Conservation (phyloP, 2,888 invertebrate species). For the Schizotus pectinicornis region DNA sequence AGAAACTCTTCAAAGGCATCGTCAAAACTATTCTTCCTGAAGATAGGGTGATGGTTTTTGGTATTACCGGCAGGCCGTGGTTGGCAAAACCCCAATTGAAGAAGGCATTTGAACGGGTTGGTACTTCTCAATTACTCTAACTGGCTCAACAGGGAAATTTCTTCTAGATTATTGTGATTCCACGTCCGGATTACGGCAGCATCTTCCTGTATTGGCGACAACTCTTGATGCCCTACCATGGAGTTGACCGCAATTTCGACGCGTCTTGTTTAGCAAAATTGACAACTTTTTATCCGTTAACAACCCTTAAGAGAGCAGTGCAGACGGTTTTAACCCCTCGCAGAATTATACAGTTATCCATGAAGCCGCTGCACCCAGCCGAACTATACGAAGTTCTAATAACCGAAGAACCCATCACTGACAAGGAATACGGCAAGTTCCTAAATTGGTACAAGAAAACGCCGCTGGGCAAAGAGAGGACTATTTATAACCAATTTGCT, state of each 20-base stretch:
- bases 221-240: conserved; percentile 66
- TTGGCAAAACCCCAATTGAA: conserved; percentile 61
- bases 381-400: conserved; percentile 63
- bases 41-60: conserved; percentile 74
- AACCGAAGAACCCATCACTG: conserved; percentile 53
- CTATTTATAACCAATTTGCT: conserved; percentile 50
- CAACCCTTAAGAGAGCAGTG: conserved; percentile 59
- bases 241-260: conserved; percentile 65
- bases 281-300: conserved; percentile 63
- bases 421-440: conserved; percentile 60
- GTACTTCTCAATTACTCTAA: conserved; percentile 10
- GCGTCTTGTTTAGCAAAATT: conserved; percentile 64
- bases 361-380: conserved; percentile 60
- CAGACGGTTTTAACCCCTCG: conserved; percentile 58
- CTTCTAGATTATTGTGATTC: conserved; percentile 50
- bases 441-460: conserved; percentile 60
- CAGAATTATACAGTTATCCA: conserved; percentile 62
- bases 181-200: conserved; percentile 67
- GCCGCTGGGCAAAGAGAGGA: conserved; percentile 49
- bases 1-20: conserved; percentile 71
- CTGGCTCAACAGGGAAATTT: neutral
- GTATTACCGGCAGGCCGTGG: conserved; percentile 74
- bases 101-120: conserved; percentile 65
- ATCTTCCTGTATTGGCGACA: conserved; percentile 63
- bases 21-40: conserved; percentile 69